Evolutionary conservation across 2,113 vertebrate genomes (phyloP).

Genomic region (Megaleporinus macrocephalus): DNA sequence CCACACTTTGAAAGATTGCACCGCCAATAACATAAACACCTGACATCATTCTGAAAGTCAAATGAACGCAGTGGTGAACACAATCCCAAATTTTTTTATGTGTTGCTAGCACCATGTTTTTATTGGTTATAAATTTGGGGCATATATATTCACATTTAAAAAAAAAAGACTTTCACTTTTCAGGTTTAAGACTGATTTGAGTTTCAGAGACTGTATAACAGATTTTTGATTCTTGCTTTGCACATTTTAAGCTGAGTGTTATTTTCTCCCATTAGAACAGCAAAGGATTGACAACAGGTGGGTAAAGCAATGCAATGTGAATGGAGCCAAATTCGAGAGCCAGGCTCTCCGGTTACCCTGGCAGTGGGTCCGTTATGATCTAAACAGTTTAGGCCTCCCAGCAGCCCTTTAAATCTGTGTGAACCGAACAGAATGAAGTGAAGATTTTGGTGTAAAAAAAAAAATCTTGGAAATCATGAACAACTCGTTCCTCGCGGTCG

Average conservation of each 20-base stretch:
- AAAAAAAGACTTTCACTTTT: too few species aligned
- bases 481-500: conserved; percentile 21
- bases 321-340: conserved; percentile 56
- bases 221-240: not conserved
- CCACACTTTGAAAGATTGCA: too few species aligned
- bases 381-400: conserved; percentile 64
- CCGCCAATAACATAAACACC: too few species aligned
- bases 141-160: too few species aligned
- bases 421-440: not conserved
- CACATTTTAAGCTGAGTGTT: not conserved
- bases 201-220: not conserved
- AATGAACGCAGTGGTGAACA: too few species aligned
- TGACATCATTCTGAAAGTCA: too few species aligned
- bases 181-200: too few species aligned
- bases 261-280: conserved; percentile 45
- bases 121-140: too few species aligned
- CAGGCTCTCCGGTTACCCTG: conserved; percentile 65
- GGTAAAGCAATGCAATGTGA: conserved; percentile 35
- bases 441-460: conserved; percentile 19
- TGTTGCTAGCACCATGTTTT: too few species aligned
- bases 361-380: conserved; percentile 62
- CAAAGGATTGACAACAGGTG: conserved; percentile 64
- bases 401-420: conserved; percentile 30
- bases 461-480: conserved; percentile 22
- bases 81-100: too few species aligned